Evolutionary conservation across 2,113 vertebrate genomes (phyloP).

Genomic region (Alosa alosa): DNA sequence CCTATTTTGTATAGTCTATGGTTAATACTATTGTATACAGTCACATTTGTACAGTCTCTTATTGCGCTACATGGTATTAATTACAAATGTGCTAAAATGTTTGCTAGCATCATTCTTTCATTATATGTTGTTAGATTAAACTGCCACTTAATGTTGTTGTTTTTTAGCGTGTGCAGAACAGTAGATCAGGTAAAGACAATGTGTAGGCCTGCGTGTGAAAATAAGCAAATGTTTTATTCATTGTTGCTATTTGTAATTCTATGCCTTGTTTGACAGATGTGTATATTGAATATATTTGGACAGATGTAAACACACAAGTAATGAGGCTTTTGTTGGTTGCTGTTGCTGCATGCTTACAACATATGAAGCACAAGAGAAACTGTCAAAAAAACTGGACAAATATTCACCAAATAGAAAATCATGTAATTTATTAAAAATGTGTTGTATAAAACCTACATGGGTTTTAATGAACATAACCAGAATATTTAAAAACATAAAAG

Average conservation of each 20-base stretch:
- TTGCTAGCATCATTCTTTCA: not conserved
- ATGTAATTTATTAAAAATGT: not conserved
- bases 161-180: not conserved
- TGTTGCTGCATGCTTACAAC: not conserved
- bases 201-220: not conserved
- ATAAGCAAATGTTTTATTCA: not conserved
- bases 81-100: not conserved
- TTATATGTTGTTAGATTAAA: not conserved
- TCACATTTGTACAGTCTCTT: no score
- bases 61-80: no score
- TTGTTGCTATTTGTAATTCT: not conserved
- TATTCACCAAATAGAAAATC: conserved; percentile 1
- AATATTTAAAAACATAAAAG: not conserved
- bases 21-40: no score
- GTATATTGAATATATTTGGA: not conserved
- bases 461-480: not conserved
- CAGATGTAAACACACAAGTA: not conserved
- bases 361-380: not conserved
- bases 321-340: not conserved
- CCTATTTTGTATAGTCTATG: no score
- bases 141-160: not conserved
- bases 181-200: not conserved
- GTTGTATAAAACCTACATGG: not conserved
- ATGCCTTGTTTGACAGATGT: conserved; percentile 5
- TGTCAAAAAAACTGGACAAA: not conserved